Base-by-base conservation (phyloP, 2,113 vertebrate genomes). In the Oncorhynchus tshawytscha region DNA sequence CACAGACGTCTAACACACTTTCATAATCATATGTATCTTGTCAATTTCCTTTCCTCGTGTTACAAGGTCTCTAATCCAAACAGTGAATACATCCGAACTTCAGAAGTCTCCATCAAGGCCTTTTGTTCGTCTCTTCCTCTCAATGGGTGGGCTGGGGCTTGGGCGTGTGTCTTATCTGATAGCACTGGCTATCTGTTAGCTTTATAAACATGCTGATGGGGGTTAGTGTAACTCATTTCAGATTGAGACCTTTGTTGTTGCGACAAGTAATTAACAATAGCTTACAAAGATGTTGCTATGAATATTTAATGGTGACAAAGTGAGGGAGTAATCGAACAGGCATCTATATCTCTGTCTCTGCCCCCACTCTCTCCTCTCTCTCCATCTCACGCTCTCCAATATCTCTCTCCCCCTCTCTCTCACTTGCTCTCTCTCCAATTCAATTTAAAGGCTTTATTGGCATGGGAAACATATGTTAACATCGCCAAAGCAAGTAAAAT, bases 301-400 rank as follows among this genome's bases (percentile, higher is more conserved):
- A 91, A 94, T 95, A 91, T 93, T 95, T 94, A 93, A 94, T 93
- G 84, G 88, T 90, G 90, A 91, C 94, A 92, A 91, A 91, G 81
- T 51, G 78, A 77, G 75, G 70, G 68, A 80, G 83, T 85, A 88
- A 90, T 80, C 81, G 88, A 88, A 88, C 87, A 82, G 85, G 84
- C 85, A 81, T 79, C 85, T 91, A 90, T 92, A 84, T n/a, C 60
- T 24, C 60, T 64, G 4, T 64, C 22, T 15, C 57, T 85, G 20
- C 45, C 74, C 59, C 62, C 67, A 59, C 29, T 5, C 84, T 74
- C 72, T 59, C 79, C 82, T 74, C 80, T 77, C 81, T 69, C 25
- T 76, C 81, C 82, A 48, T 2, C 72, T 74, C 70, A 5, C 45
- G n/a, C 66, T 72, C 27, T 80, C 22, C n/a, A 82, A 65, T 86